phyloP scores from a whole-genome alignment of 2,888 invertebrate species.

The Stenodema calcarata region DNA sequence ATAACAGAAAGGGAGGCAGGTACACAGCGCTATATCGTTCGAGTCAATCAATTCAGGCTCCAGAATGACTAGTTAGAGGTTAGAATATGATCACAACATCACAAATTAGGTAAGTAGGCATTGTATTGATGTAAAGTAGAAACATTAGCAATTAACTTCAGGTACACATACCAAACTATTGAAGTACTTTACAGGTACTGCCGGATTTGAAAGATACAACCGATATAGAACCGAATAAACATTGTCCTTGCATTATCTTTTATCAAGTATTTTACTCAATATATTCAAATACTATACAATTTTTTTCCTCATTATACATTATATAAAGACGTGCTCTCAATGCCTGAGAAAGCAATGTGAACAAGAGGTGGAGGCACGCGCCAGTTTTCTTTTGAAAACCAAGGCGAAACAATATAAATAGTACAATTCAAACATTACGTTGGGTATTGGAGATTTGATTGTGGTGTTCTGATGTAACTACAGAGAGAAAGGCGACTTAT shows the following conservation, averaged over 20 bases:
- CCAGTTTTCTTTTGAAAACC: neutral
- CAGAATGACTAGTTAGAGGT: too few species aligned
- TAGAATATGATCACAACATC: too few species aligned
- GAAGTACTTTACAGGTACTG: too few species aligned
- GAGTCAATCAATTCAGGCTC: neutral
- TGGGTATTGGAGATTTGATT: neutral
- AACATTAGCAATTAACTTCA: too few species aligned
- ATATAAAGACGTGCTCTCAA: neutral
- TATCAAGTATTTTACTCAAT: slow-evolving; percentile 22
- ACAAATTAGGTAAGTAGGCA: too few species aligned
- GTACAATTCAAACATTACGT: neutral
- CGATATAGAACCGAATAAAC: neutral
- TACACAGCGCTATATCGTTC: neutral
- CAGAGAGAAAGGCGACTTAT: neutral
- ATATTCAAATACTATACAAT: slow-evolving; percentile 21
- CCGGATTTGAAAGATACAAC: neutral
- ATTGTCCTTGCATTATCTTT: neutral
- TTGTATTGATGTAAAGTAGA: too few species aligned
- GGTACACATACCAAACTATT: too few species aligned
- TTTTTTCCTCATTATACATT: neutral
- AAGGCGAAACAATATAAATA: neutral
- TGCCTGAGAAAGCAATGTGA: neutral
- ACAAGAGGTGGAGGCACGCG: neutral
- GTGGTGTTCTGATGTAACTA: neutral
- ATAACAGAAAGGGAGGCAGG: neutral